Percentiles rank a stretch among this genome's conserved stretches.
These are phyloP conservation scores for Mohoua ochrocephala DNA, from an alignment of 2,113 vertebrate genomes.

Conservation along the genomic window DNA sequence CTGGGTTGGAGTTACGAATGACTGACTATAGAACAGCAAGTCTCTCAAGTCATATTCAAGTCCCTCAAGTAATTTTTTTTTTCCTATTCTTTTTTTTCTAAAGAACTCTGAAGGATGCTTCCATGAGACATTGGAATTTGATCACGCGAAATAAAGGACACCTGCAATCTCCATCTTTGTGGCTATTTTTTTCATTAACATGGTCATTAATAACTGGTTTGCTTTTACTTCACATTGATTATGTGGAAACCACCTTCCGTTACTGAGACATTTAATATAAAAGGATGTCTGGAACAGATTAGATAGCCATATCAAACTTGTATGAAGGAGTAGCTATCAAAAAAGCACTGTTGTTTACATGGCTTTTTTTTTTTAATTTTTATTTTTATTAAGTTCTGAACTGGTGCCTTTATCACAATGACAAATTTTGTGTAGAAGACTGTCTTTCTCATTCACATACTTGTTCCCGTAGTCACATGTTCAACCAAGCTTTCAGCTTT, in stretches of 20 bases:
- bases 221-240: background rate
- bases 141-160: background rate
- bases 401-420: background rate
- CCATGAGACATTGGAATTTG: background rate
- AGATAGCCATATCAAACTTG: background rate
- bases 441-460: background rate
- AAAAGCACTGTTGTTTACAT: background rate
- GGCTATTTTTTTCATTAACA: background rate
- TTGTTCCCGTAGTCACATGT: background rate
- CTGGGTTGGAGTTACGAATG: background rate
- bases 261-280: background rate
- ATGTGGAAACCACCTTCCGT: background rate
- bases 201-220: background rate
- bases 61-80: background rate
- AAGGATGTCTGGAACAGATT: background rate
- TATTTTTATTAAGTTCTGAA: background rate
- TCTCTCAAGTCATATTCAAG: background rate
- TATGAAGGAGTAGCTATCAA: background rate
- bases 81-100: background rate
- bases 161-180: background rate
- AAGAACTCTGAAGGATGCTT: background rate
- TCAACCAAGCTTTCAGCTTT: background rate
- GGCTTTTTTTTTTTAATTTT: fast-evolving
- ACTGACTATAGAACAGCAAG: background rate
- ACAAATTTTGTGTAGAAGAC: background rate